phyloP scores from a whole-genome alignment of 2,797 vertebrate genomes.

The Sebastes itinus region DNA sequence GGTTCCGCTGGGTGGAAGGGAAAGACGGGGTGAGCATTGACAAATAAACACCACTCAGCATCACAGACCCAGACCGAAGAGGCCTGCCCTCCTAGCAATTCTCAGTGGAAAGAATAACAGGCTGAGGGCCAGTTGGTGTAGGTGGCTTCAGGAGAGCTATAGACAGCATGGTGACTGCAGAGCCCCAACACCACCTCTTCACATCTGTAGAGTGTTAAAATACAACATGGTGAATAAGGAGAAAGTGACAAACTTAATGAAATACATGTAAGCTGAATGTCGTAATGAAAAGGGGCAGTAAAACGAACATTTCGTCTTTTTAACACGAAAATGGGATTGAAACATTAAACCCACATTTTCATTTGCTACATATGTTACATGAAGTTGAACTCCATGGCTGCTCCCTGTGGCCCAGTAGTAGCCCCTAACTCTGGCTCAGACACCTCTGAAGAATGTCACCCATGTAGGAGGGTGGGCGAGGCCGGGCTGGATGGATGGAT shows the following conservation, averaged over 20 bases:
- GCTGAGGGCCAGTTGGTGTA: slow-evolving; percentile 58
- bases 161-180: slow-evolving; percentile 20
- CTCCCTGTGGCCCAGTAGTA: slow-evolving; percentile 46
- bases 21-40: slow-evolving; percentile 53
- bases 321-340: background rate
- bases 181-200: slow-evolving; percentile 36
- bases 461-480: slow-evolving; percentile 36
- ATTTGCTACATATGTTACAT: background rate
- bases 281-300: background rate
- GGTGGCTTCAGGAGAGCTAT: slow-evolving; percentile 54
- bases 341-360: background rate
- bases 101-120: slow-evolving; percentile 76
- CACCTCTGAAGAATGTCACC: slow-evolving; percentile 71
- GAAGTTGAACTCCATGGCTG: slow-evolving; percentile 13
- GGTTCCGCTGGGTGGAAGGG: slow-evolving; percentile 45
- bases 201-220: slow-evolving; percentile 70
- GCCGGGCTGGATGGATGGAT: slow-evolving; percentile 23
- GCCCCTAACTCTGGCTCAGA: slow-evolving; percentile 53
- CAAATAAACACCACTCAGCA: slow-evolving; percentile 75
- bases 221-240: background rate
- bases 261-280: background rate
- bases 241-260: slow-evolving; percentile 2
- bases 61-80: slow-evolving; percentile 53
- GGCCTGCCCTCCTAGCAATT: slow-evolving; percentile 52
- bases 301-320: background rate